phyloP scores from a whole-genome alignment of 1,140 invertebrate species.

The Papilio dardanus region DNA sequence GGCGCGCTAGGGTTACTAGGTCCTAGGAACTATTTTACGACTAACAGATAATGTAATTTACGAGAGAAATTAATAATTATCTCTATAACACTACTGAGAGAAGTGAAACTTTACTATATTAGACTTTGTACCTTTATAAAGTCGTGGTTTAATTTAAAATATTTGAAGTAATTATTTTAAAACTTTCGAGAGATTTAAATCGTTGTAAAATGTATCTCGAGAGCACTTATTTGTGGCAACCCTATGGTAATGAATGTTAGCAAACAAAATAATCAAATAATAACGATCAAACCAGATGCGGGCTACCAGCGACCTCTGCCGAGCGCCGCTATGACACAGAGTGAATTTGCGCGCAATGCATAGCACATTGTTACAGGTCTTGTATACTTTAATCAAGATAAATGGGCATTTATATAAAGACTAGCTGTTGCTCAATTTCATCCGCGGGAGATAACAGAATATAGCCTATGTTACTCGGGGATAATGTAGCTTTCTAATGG shows the following conservation, averaged over 20 bases:
- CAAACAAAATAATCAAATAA: conserved; percentile 29
- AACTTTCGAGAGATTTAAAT: background rate
- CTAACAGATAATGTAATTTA: background rate
- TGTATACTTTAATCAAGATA: background rate
- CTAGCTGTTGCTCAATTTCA: no score
- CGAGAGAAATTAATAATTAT: background rate
- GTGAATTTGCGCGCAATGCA: background rate
- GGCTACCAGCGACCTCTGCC: background rate
- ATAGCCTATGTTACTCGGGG: no score
- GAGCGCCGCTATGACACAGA: background rate
- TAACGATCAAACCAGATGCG: conserved; percentile 28
- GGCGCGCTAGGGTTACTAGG: conserved; percentile 19
- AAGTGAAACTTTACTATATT: no score
- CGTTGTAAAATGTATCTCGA: background rate
- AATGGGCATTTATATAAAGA: background rate
- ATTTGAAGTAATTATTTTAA: background rate
- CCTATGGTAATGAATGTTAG: conserved; percentile 16
- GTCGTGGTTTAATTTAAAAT: no score
- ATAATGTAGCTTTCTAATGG: no score
- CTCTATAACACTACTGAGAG: background rate
- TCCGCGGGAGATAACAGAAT: no score
- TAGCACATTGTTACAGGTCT: background rate
- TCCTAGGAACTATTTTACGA: background rate
- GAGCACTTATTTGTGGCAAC: background rate
- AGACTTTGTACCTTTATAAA: no score